phyloP scores from a whole-genome alignment of 2,888 invertebrate genomes.

The Drosophila seclusa region DNA sequence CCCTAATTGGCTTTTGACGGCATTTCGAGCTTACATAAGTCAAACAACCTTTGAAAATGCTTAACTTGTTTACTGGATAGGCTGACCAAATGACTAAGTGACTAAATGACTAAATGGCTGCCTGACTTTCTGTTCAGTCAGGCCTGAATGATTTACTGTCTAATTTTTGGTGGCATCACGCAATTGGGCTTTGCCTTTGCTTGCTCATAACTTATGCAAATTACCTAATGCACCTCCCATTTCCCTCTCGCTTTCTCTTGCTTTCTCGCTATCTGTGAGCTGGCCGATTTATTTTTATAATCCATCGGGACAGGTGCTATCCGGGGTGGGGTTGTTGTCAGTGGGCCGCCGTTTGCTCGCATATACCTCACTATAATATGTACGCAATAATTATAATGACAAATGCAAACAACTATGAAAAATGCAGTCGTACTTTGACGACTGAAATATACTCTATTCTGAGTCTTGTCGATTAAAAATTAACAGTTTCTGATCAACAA shows the following conservation, averaged over 20 bases:
- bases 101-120: constrained; percentile 5
- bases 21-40: constrained; percentile 44
- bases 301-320: constrained; percentile 6
- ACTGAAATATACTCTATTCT: constrained; percentile 6
- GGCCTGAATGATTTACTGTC: constrained; percentile 24
- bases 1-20: constrained; percentile 72
- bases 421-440: too few species aligned
- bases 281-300: constrained; percentile 57
- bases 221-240: constrained; percentile 22
- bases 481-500: not conserved
- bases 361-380: constrained; percentile 22
- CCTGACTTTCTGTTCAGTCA: not conserved
- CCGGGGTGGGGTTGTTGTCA: not conserved
- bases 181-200: constrained; percentile 37
- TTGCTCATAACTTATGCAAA: constrained; percentile 54
- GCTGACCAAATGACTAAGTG: constrained; percentile 20
- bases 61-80: constrained; percentile 19
- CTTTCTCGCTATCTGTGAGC: constrained; percentile 18
- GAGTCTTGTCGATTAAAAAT: not conserved
- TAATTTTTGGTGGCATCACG: constrained; percentile 40
- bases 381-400: constrained; percentile 73
- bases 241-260: not conserved
- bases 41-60: constrained; percentile 20
- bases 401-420: constrained; percentile 54
- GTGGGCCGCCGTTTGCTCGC: constrained; percentile 14